Base-by-base conservation (phyloP, 2,797 vertebrate genomes). In the Ammospiza maritima region DNA sequence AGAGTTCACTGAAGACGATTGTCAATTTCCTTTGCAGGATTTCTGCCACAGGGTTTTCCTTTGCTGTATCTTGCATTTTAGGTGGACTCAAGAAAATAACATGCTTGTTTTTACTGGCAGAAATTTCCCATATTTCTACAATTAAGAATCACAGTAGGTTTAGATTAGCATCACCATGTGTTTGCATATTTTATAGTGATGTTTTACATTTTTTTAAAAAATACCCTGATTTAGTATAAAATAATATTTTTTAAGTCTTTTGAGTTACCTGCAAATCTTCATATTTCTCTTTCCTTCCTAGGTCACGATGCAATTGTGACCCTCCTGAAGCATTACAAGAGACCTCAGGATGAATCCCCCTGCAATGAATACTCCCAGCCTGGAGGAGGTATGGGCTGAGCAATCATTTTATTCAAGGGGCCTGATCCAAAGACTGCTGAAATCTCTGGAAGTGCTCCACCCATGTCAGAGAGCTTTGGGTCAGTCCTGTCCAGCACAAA, bases 311-410 rank as follows among this genome's bases (percentile, higher is more conserved):
- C 99, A 84, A 99, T 99, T 22, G 98, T 99, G 89, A 99, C 99
- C n/a, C 98, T 99, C 72, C 97, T 99, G 95, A 99, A 99, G 96
- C 99, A 99, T 96, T 99, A 99, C 96, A 99, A 99, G 94, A 98
- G 99, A 65, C 98, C 99, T 3, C 98, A 98, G 93, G 99, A 99
- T 75, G 99, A 99, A 72, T 98, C 99, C 16, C 98, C 99, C 42
- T 99, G 98, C 91, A 99, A 99, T 44, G 99, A 99, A 88, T 99
- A 99, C 95, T 99, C 99, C 15, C 99, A 99, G 74, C 99, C 99
- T 91, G 99, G 99, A 97, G 99, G 99, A 98, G 99, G 99, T 99
- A 98, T 77, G 95, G 30, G 77, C 74, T 75, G 51, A 81, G 71
- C 57, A 69, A 44, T 22, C 40, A 4, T 32, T 84, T 56, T 26